Conservation (phyloP, 1,140 invertebrate species). For the Drosophila repleta region DNA sequence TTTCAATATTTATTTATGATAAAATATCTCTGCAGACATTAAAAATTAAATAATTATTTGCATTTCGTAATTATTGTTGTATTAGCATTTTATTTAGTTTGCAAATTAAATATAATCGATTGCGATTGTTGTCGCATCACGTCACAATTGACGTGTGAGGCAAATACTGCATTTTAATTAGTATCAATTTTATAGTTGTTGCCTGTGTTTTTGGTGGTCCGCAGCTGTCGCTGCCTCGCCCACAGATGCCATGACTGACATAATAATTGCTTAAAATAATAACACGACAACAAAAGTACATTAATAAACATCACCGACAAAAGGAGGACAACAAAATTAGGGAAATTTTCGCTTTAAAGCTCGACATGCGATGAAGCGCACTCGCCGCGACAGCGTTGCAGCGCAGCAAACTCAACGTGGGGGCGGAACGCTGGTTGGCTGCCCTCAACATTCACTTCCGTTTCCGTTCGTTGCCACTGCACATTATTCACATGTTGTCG, state of each 20-base stretch:
- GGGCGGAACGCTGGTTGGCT: conserved; percentile 7
- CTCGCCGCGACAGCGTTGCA: conserved; percentile 18
- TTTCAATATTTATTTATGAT: too few relatives aligned
- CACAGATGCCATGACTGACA: conserved; percentile 38
- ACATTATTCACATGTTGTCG: conserved; percentile 53
- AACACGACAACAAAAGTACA: conserved; percentile 59
- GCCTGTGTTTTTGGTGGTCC: conserved; percentile 50
- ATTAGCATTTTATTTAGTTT: not conserved
- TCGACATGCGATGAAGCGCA: conserved; percentile 71
- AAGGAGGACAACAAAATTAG: conserved; percentile 37
- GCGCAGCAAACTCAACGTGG: conserved; percentile 27
- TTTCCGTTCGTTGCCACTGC: conserved; percentile 39
- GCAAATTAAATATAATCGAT: conserved; percentile 46
- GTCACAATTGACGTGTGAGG: conserved; percentile 34
- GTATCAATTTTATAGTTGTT: conserved; percentile 39
- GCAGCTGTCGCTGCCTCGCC: conserved; percentile 6
- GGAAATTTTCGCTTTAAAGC: conserved; percentile 37
- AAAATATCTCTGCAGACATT: not conserved
- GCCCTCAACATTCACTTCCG: conserved; percentile 47
- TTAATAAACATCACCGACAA: conserved; percentile 64
- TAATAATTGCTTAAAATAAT: conserved; percentile 77
- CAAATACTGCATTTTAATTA: conserved; percentile 52
- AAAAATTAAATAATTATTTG: conserved; percentile 53
- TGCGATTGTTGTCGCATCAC: conserved; percentile 33
- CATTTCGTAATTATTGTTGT: not conserved